Evolutionary conservation across 2,888 invertebrate genomes (phyloP).

Genomic region (Dermolepida albohirtum): DNA sequence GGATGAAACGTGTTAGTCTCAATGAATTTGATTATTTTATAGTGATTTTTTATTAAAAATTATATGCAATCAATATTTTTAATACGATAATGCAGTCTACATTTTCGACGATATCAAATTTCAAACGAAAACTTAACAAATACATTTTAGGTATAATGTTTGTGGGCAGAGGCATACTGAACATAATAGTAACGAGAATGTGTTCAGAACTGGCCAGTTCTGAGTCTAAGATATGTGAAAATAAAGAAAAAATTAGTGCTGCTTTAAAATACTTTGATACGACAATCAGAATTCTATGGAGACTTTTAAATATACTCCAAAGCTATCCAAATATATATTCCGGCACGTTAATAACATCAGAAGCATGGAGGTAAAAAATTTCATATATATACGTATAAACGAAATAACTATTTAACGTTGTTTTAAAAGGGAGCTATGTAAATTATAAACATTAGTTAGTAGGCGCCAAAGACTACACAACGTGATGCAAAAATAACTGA

Average conservation of each 20-base stretch:
- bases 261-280: conserved; percentile 1
- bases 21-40: too few relatives aligned
- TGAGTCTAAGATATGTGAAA: background rate
- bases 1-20: conserved; percentile 35
- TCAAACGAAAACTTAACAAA: background rate
- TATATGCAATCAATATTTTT: too few relatives aligned
- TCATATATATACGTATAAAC: too few relatives aligned
- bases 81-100: too few relatives aligned
- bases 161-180: conserved; percentile 8
- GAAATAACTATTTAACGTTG: too few relatives aligned
- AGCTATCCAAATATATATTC: conserved; percentile 4
- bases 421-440: too few relatives aligned
- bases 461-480: too few relatives aligned
- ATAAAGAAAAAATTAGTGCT: background rate
- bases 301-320: background rate
- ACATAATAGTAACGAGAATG: conserved; percentile 6
- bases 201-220: background rate
- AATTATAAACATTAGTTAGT: too few relatives aligned
- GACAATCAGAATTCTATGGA: conserved; percentile 19
- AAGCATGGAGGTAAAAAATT: conserved; percentile 14
- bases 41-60: too few relatives aligned
- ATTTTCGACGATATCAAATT: background rate
- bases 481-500: too few relatives aligned
- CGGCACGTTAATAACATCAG: background rate
- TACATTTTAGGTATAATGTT: conserved; percentile 19